phyloP scores from a whole-genome alignment of 2,888 invertebrate genomes.

The Thera britannica region DNA sequence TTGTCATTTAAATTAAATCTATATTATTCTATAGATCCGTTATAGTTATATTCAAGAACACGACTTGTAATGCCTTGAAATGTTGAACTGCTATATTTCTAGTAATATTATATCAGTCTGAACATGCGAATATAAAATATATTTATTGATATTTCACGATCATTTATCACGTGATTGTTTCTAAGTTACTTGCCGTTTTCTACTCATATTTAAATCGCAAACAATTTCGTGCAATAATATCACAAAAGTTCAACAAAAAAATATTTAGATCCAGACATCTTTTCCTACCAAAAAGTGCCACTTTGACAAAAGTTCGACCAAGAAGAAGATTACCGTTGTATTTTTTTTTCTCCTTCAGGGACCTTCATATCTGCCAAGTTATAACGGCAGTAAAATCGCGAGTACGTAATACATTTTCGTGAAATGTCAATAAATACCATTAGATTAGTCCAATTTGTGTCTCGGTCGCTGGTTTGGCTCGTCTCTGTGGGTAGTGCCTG shows the following conservation, averaged over 20 bases:
- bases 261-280: too few relatives aligned
- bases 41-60: background rate
- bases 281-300: too few relatives aligned
- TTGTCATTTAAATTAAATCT: background rate
- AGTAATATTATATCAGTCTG: background rate
- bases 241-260: too few relatives aligned
- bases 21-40: conserved; percentile 1
- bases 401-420: background rate
- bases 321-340: too few relatives aligned
- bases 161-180: background rate
- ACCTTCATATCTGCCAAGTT: background rate
- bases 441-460: conserved; percentile 10
- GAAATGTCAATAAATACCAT: background rate
- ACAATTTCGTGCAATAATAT: too few relatives aligned
- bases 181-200: too few relatives aligned
- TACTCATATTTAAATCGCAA: too few relatives aligned
- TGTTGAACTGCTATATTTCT: background rate
- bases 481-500: conserved; percentile 7
- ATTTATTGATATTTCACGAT: background rate
- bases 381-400: background rate
- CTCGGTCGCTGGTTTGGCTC: conserved; percentile 10
- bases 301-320: too few relatives aligned
- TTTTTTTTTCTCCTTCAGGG: too few relatives aligned
- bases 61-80: background rate
- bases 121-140: background rate